Conservation (phyloP, 2,797 vertebrate species). For the Rhabdophis nuchalis region DNA sequence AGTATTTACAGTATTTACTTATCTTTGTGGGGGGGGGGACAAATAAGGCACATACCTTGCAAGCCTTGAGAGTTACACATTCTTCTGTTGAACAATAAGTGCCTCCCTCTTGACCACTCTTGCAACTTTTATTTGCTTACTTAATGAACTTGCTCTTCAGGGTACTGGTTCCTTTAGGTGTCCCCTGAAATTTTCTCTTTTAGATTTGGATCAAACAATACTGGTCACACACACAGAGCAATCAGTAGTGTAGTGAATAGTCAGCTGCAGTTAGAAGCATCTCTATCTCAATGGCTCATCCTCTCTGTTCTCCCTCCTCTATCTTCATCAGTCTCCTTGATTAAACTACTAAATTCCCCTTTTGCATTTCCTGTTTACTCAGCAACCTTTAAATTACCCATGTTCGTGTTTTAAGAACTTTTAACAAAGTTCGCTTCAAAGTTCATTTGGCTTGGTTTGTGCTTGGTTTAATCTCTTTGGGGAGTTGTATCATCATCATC, state of each 20-base stretch:
- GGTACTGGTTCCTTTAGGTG: not conserved
- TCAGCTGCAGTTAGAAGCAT: not conserved
- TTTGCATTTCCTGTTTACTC: not conserved
- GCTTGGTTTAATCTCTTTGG: not conserved
- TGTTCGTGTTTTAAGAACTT: not conserved
- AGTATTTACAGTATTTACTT: not conserved
- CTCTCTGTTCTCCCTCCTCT: not conserved
- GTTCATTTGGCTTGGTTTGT: not conserved
- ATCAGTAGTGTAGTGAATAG: not conserved
- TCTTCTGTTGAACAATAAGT: not conserved
- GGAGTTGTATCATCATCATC: not conserved
- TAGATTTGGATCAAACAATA: not conserved
- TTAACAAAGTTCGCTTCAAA: not conserved
- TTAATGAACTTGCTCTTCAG: not conserved
- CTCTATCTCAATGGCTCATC: not conserved
- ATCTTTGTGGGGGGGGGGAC: not conserved
- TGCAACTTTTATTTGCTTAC: not conserved
- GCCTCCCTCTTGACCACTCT: not conserved
- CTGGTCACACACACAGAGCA: not conserved
- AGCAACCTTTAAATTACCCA: not conserved
- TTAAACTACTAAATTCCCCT: not conserved
- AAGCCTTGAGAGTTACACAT: not conserved
- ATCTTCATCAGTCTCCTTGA: not conserved
- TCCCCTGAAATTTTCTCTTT: not conserved
- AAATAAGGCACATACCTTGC: not conserved